A percentile compares a stretch with the other conserved stretches of the same genome.
These are phyloP conservation scores for Mongoloraphidia duomilia DNA, from an alignment of 2,888 invertebrate genomes.

Conservation along the genomic window DNA sequence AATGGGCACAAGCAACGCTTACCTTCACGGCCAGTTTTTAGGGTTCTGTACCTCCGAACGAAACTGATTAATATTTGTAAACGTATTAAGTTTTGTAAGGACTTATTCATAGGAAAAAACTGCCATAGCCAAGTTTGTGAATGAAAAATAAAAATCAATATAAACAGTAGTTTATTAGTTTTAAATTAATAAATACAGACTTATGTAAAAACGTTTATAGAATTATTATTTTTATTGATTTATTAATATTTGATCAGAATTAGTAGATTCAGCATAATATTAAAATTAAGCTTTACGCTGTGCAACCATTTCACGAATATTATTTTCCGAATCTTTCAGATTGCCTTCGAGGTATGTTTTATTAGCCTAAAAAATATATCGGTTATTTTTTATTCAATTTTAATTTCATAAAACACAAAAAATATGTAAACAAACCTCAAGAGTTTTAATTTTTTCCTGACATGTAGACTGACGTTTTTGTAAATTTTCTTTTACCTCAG, in stretches of 20 bases:
- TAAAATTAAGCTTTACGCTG: conserved; percentile 37
- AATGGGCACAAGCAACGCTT: too few relatives aligned
- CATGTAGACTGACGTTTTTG: conserved; percentile 39
- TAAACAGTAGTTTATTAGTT: too few relatives aligned
- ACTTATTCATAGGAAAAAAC: too few relatives aligned
- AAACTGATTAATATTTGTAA: too few relatives aligned
- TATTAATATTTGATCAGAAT: background rate
- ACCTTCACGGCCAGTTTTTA: too few relatives aligned
- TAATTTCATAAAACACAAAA: conserved; percentile 4
- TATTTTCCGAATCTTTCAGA: conserved; percentile 73
- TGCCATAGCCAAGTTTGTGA: too few relatives aligned
- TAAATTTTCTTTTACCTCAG: conserved; percentile 47
- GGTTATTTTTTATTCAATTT: conserved; percentile 3
- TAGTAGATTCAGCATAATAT: too few relatives aligned
- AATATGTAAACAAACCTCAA: conserved; percentile 25
- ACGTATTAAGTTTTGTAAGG: too few relatives aligned
- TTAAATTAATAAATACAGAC: too few relatives aligned
- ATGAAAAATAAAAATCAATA: too few relatives aligned
- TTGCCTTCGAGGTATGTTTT: conserved; percentile 69
- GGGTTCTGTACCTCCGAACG: too few relatives aligned
- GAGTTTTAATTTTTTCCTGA: conserved; percentile 51
- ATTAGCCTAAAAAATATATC: conserved; percentile 36
- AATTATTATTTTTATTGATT: background rate
- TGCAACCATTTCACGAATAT: conserved; percentile 68
- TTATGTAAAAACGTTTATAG: too few relatives aligned